Evolutionary conservation across 2,113 vertebrate species (phyloP).

Genomic region (Ciconia boyciana): DNA sequence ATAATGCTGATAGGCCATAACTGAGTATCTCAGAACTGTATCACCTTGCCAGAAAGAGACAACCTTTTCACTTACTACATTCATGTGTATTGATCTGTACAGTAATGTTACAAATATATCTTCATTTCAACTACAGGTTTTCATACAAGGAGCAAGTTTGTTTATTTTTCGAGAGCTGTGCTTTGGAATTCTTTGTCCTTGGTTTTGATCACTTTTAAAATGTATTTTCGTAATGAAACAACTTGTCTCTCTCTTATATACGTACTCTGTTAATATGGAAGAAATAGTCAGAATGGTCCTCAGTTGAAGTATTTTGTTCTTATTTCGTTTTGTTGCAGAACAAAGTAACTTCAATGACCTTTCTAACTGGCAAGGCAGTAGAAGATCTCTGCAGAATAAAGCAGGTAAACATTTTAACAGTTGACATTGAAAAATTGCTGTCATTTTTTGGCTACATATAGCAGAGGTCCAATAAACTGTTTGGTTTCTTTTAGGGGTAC

Average conservation of each 20-base stretch:
- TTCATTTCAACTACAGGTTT: not conserved
- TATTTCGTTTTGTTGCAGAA: constrained; percentile 79
- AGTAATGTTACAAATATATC: not conserved
- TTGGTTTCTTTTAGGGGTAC: not conserved
- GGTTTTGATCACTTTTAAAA: not conserved
- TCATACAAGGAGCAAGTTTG: not conserved
- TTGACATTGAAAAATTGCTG: not conserved
- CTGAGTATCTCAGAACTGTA: not conserved
- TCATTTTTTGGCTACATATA: not conserved
- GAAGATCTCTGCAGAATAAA: constrained; percentile 98
- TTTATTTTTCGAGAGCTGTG: not conserved
- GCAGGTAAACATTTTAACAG: constrained; percentile 81
- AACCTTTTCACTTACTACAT: not conserved
- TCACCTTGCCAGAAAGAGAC: not conserved
- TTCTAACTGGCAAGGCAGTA: constrained; percentile 92
- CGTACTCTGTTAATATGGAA: not conserved
- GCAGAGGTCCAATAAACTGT: not conserved
- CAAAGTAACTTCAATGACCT: constrained; percentile 97
- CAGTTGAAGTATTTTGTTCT: not conserved
- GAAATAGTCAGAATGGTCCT: not conserved
- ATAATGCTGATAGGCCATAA: not conserved
- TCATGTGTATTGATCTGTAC: not conserved
- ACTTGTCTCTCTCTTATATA: not conserved
- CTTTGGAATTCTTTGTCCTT: not conserved
- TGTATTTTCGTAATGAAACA: not conserved